Evolutionary conservation across 2,797 vertebrate genomes (phyloP).

Genomic region (Lacerta agilis): DNA sequence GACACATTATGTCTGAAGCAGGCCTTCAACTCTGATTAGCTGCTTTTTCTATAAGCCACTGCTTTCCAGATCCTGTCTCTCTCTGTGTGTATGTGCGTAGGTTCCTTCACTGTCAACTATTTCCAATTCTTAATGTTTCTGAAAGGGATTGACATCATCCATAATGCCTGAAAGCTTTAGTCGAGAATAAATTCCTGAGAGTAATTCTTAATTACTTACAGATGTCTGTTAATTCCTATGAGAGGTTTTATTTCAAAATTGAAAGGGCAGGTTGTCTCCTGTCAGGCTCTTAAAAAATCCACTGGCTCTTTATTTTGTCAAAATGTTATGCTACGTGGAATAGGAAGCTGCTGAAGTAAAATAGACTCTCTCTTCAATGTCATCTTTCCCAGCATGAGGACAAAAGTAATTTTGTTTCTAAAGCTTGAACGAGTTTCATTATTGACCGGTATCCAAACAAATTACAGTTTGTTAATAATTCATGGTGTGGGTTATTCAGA

Average conservation of each 20-base stretch:
- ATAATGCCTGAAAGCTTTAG: conserved; percentile 20
- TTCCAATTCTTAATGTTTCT: conserved; percentile 3
- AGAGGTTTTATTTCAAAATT: conserved; percentile 16
- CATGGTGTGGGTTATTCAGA: neutral
- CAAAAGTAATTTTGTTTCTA: neutral
- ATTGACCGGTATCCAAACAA: neutral
- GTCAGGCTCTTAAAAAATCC: conserved; percentile 11
- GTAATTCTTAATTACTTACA: conserved; percentile 12
- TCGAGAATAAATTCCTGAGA: conserved; percentile 3
- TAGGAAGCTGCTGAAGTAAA: neutral
- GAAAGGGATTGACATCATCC: neutral
- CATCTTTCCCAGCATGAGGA: neutral
- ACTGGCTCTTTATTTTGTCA: neutral
- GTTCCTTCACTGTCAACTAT: neutral
- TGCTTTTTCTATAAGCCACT: too few species aligned
- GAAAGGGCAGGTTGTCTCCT: neutral
- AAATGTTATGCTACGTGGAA: conserved; percentile 3
- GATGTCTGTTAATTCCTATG: conserved; percentile 5
- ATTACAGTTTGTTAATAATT: too few species aligned
- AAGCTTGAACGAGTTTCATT: neutral
- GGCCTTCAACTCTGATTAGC: too few species aligned
- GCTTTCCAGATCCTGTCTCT: too few species aligned
- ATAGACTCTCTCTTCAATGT: neutral
- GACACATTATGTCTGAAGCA: too few species aligned
- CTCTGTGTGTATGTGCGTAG: too few species aligned